Evolutionary conservation across 2,113 vertebrate genomes (phyloP).

Genomic region (Tilapia sparmanii): DNA sequence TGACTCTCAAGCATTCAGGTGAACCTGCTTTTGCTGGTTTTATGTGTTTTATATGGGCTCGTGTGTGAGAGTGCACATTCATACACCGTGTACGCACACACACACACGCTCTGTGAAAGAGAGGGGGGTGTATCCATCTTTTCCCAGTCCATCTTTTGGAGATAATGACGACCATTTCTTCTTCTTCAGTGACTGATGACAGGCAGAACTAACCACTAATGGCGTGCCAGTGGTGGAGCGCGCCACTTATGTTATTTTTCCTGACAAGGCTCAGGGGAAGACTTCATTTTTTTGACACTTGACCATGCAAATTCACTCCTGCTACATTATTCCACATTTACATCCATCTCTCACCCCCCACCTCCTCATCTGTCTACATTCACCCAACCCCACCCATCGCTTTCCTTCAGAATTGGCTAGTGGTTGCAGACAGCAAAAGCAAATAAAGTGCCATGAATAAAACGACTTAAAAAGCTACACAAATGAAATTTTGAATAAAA

Average conservation of each 20-base stretch:
- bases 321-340: constrained; percentile 99
- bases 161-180: constrained; percentile 93
- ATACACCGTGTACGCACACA: constrained; percentile 35
- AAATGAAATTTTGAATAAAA: constrained; percentile 75
- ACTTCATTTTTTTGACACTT: constrained; percentile 99
- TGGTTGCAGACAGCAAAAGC: constrained; percentile 83
- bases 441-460: constrained; percentile 77
- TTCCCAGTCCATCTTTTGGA: constrained; percentile 66
- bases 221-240: constrained; percentile 89
- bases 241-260: constrained; percentile 93
- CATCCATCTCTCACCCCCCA: constrained; percentile 79
- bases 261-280: constrained; percentile 96
- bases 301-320: constrained; percentile 99
- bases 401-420: constrained; percentile 44
- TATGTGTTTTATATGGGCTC: constrained; percentile 9
- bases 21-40: constrained; percentile 10
- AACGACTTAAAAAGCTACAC: constrained; percentile 81
- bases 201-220: constrained; percentile 93
- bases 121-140: constrained; percentile 63
- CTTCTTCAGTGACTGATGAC: constrained; percentile 86
- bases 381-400: constrained; percentile 21
- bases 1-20: neutral
- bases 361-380: constrained; percentile 27
- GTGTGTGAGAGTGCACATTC: constrained; percentile 30
- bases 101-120: constrained; percentile 57